Evolutionary conservation across 2,113 vertebrate species (phyloP), one percentile per base, ranked within the genome.

Genomic region (Corapipo altera): DNA sequence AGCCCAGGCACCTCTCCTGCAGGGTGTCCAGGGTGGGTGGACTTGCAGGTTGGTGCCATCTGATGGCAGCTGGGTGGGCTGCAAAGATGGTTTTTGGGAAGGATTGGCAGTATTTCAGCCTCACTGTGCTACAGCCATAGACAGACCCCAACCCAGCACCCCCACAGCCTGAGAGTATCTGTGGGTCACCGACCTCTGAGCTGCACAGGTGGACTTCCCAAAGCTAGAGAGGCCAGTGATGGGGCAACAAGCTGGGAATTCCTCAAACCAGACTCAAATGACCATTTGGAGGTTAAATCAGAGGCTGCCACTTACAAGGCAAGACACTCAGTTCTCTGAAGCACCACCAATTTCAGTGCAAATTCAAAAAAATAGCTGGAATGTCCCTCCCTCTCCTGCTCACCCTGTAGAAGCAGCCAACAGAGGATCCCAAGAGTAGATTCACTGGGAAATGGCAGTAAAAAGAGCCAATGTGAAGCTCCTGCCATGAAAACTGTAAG

Each of bases 31-130:
- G 58, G 39, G 2, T 66, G 67, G 85, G 59, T 54, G 91, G 22
- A 89, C 64, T 22, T 67, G 77, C 80, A 95, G 71, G 66, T 37
- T 94, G 85, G 72, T 87, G 82, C 90, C 88, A 91, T 83, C 93
- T 93, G 85, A 92, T 67, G 94, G 86, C 88, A 92, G 80, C 71
- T 85, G 75, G 71, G 67, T 6, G 41, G 87, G 79, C 91, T 93
- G 75, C 79, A 74, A 64, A 89, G 83, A 35, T 52, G 75, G 3
- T 35, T 58, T 58, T 44, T 8, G 64, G 62, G 33, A 65, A 21
- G 12, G 52, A 61, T 0, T 35, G 84, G 58, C 37, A 33, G 1
- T 4, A 52, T 57, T 86, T 71, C 59, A 87, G 44, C 17, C 67
- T 16, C 15, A 14, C 6, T 21, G 15, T 9, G 48, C 22, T 52